Percentiles rank a stretch among this genome's conserved stretches.
Conservation (phyloP, 37 sponge, comb jelly and placozoan species). For the Ianthella basta region DNA sequence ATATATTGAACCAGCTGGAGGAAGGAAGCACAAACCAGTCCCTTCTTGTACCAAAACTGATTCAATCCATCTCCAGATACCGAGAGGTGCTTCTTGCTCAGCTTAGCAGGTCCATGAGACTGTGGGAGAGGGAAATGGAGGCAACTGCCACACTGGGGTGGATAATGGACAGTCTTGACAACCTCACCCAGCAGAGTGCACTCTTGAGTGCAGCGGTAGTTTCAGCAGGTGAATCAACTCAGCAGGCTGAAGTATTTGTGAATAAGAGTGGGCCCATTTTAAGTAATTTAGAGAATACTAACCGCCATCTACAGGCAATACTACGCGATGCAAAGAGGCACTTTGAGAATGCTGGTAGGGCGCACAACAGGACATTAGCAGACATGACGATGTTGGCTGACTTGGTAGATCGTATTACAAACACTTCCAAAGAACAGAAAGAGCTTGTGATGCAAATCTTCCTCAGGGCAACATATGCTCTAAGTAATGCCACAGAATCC, state of each 20-base stretch:
- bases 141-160: neutral
- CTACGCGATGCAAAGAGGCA: neutral
- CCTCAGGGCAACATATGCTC: neutral
- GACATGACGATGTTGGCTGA: neutral
- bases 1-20: neutral
- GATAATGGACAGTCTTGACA: neutral
- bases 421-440: conserved; percentile 15
- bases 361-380: neutral
- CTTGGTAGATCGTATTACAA: neutral
- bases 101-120: neutral
- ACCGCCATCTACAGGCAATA: neutral
- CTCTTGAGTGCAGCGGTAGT: neutral
- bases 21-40: neutral
- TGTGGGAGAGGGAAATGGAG: neutral
- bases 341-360: neutral
- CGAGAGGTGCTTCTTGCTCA: neutral
- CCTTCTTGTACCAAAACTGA: neutral
- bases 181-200: neutral
- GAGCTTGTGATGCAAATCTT: neutral
- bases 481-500: conserved; percentile 13
- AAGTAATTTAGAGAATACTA: neutral
- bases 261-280: neutral
- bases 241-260: neutral
- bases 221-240: neutral
- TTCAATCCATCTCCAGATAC: neutral